These are phyloP conservation scores for Echinometra lucunter DNA, from an alignment of 53 echinoderm and acorn worm species.

Conservation along the genomic window DNA sequence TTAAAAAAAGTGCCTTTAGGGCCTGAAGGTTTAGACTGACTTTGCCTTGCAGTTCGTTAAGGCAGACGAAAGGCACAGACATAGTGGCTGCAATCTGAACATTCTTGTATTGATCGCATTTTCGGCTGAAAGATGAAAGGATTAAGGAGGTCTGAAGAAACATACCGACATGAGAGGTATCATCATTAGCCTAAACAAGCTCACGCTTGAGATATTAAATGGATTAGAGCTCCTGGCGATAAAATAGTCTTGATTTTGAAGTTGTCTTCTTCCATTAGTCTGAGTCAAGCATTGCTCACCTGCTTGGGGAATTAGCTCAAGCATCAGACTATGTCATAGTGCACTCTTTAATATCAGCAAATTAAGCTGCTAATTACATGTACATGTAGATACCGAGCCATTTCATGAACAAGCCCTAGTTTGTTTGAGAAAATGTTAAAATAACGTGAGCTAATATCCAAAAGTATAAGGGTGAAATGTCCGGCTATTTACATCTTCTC, in stretches of 20 bases:
- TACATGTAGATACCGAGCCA: neutral
- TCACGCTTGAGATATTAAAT: neutral
- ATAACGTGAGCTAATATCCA: neutral
- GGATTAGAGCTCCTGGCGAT: neutral
- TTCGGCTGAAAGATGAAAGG: conserved; percentile 20
- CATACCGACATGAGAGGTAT: neutral
- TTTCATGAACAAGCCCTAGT: neutral
- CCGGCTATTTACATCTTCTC: neutral
- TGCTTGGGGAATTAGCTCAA: too few relatives aligned
- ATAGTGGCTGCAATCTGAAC: conserved; percentile 4
- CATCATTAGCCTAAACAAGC: neutral
- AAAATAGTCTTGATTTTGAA: neutral
- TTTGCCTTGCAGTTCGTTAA: neutral
- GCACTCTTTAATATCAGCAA: neutral
- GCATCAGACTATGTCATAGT: neutral
- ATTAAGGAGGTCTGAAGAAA: neutral
- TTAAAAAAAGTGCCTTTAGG: neutral
- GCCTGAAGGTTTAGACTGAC: neutral
- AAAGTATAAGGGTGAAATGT: neutral
- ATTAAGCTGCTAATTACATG: neutral
- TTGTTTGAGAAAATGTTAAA: neutral
- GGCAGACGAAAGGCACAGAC: neutral
- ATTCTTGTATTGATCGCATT: neutral
- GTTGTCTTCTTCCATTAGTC: neutral
- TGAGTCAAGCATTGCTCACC: neutral